Base-by-base conservation (phyloP, 2,888 invertebrate species). In the Dendrolimus pini region DNA sequence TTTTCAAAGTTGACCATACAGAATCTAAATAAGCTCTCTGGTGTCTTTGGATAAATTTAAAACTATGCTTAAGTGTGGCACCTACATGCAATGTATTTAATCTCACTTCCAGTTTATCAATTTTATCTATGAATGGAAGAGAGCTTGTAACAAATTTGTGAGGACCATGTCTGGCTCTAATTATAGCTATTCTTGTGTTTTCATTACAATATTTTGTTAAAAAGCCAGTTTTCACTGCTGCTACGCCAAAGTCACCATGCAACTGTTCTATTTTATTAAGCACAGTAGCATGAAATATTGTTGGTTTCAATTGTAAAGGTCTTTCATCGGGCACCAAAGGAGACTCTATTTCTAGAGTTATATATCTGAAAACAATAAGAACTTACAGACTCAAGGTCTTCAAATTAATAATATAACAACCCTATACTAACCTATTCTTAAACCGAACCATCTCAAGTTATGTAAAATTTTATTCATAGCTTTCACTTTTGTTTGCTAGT, bases 11-110 rank as follows among this genome's bases (percentile, higher is more conserved):
- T 0, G 86, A 83, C 92, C 94, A 94, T 78, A 92, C 91, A 56
- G 91, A 86, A 72, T 95, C 93, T 58, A 95, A 85, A 72, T 93
- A 94, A 56, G 87, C 82, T 68, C 92, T 91, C 70, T 96, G 96
- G 78, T 95, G 93, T 61, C 90, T 92, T 72, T 94, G 90, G 59
- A 96, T 92, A 73, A 94, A 95, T 66, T 93, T 93, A 73, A 95
- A 96, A 80, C 96, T 95, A 64, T 96, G 95, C 80, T 93, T 94
- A 57, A 96, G 89, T 13, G 96, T 95, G 3, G 96, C 96, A 30
- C 96, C 96, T 1, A 93, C 91, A 78, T 96, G 95, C 7, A 96
- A 78, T 14, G 94, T 95, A 56, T 91, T 92, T 41, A 95, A 78
- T 57, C 83, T 89, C 0, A 95, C 94, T 56, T 87, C 82, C 62